Evolutionary conservation across 2,797 vertebrate genomes (phyloP).

Genomic region (Galagoides demidoff): DNA sequence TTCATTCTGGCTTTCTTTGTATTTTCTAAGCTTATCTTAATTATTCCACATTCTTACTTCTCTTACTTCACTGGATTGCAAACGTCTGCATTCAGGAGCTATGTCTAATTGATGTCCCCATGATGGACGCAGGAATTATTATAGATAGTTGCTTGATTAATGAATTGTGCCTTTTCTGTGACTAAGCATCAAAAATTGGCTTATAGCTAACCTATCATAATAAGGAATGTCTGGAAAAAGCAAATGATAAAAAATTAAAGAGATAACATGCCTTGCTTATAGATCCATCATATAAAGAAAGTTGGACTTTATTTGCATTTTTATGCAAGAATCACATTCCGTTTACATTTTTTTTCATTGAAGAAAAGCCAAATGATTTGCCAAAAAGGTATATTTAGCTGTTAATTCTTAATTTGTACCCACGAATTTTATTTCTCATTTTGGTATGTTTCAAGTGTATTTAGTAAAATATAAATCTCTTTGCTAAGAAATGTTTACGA

Average conservation of each 20-base stretch:
- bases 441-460: constrained; percentile 25
- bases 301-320: neutral
- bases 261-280: neutral
- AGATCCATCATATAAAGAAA: neutral
- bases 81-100: neutral
- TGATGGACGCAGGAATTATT: neutral
- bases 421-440: constrained; percentile 25
- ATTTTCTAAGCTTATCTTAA: constrained; percentile 20
- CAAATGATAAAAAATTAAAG: constrained; percentile 9
- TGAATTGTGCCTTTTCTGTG: neutral
- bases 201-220: neutral
- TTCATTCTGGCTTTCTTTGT: neutral
- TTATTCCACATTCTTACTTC: neutral
- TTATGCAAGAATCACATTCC: neutral
- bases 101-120: neutral
- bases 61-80: neutral
- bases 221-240: constrained; percentile 2
- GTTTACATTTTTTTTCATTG: constrained; percentile 12
- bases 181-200: neutral
- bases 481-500: constrained; percentile 48
- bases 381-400: neutral
- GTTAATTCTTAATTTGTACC: constrained; percentile 42
- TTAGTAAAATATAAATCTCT: constrained; percentile 49
- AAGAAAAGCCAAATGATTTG: constrained; percentile 43
- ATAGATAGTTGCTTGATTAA: neutral